Percentiles rank a stretch among this genome's conserved stretches.
phyloP scores from a whole-genome alignment of 1,140 invertebrate species.

The Drosophila nannoptera region DNA sequence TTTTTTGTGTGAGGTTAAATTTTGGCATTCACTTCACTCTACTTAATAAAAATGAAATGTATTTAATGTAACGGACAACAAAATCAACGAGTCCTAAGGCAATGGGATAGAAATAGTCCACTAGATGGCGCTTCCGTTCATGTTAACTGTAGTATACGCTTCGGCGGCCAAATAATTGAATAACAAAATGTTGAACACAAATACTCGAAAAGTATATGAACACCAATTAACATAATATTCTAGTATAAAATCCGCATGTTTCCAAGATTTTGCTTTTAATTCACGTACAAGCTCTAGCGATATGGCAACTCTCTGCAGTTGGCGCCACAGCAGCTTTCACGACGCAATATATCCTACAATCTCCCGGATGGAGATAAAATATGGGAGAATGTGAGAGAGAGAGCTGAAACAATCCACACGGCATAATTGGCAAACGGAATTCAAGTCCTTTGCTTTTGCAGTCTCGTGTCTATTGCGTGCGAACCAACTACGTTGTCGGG shows the following conservation, averaged over 20 bases:
- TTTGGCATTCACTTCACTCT: not conserved
- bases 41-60: not conserved
- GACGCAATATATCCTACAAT: not conserved
- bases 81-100: not conserved
- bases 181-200: too few relatives aligned
- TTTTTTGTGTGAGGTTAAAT: not conserved
- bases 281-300: not conserved
- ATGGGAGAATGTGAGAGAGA: not conserved
- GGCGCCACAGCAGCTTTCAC: conserved; percentile 15
- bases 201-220: too few relatives aligned
- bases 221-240: too few relatives aligned
- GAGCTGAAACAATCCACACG: conserved; percentile 4
- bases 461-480: conserved; percentile 42
- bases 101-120: not conserved
- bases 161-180: too few relatives aligned
- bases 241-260: too few relatives aligned
- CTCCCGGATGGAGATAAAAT: conserved; percentile 2
- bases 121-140: not conserved
- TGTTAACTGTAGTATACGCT: not conserved
- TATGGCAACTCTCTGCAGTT: conserved; percentile 9
- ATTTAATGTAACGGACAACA: not conserved
- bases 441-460: conserved; percentile 24
- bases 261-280: not conserved
- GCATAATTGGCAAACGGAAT: conserved; percentile 28
- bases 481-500: conserved; percentile 42